A percentile compares a stretch with the other conserved stretches of the same genome.
These are phyloP conservation scores for Melanotaenia pygmaea DNA, from an alignment of 2,797 vertebrate species.

Conservation along the genomic window DNA sequence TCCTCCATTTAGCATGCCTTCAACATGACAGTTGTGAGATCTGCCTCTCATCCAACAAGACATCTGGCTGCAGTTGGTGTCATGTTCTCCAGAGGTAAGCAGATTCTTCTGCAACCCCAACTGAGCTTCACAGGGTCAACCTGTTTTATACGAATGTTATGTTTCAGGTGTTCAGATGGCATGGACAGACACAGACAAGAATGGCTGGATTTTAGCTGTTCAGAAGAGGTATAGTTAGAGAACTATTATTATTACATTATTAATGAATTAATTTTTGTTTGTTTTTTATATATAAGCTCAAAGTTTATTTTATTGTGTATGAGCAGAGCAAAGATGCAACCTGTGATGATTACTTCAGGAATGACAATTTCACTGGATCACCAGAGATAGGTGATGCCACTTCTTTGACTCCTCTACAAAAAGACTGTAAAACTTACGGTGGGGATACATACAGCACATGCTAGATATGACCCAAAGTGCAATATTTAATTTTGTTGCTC, in stretches of 20 bases:
- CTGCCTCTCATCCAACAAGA: slow-evolving; percentile 86
- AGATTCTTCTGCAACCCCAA: neutral
- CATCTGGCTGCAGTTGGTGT: slow-evolving; percentile 94
- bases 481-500: neutral
- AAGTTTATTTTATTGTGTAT: slow-evolving; percentile 10
- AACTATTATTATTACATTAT: neutral
- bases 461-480: neutral
- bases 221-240: slow-evolving; percentile 82
- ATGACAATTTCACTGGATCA: slow-evolving; percentile 69
- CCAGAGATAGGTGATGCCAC: slow-evolving; percentile 61
- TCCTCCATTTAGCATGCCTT: slow-evolving; percentile 86
- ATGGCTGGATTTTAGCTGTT: slow-evolving; percentile 91
- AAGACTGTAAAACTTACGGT: slow-evolving; percentile 85
- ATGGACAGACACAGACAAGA: slow-evolving; percentile 95
- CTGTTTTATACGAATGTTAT: neutral
- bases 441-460: slow-evolving; percentile 24
- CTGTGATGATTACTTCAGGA: slow-evolving; percentile 85
- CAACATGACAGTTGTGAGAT: slow-evolving; percentile 88
- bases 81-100: slow-evolving; percentile 92
- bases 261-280: neutral
- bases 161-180: slow-evolving; percentile 92
- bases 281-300: neutral
- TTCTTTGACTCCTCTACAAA: slow-evolving; percentile 64
- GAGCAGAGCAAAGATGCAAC: slow-evolving; percentile 81
- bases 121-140: no score